Conservation (phyloP, 2,113 vertebrate genomes). For the Bufo bufo region DNA sequence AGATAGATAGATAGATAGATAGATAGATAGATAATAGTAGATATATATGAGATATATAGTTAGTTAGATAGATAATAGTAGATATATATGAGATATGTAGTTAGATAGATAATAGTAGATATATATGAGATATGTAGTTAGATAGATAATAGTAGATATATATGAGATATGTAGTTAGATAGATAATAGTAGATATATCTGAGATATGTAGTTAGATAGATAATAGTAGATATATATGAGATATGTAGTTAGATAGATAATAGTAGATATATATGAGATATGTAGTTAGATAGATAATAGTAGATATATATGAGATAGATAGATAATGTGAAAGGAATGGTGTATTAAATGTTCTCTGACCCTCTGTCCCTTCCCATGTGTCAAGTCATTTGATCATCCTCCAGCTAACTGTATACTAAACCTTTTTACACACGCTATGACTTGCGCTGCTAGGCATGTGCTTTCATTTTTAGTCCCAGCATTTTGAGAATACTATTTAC, state of each 20-base stretch:
- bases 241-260: too few species aligned
- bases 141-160: too few species aligned
- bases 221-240: too few species aligned
- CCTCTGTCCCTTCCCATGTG: not conserved
- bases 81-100: too few species aligned
- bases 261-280: not conserved
- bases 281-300: conserved; percentile 1
- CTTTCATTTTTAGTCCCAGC: not conserved
- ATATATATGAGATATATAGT: too few species aligned
- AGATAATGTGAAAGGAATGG: not conserved
- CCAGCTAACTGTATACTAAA: not conserved
- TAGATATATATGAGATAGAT: not conserved
- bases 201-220: too few species aligned
- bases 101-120: too few species aligned
- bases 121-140: too few species aligned
- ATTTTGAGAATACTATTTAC: not conserved
- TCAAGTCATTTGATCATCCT: not conserved
- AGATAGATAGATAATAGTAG: conserved; percentile 13
- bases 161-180: too few species aligned
- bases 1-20: not conserved
- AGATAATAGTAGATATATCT: too few species aligned
- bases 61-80: not conserved
- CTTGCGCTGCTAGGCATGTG: not conserved
- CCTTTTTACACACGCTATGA: not conserved
- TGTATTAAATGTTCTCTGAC: not conserved